Evolutionary conservation across 2,888 invertebrate species (phyloP).

Genomic region (Drosophila eohydei): DNA sequence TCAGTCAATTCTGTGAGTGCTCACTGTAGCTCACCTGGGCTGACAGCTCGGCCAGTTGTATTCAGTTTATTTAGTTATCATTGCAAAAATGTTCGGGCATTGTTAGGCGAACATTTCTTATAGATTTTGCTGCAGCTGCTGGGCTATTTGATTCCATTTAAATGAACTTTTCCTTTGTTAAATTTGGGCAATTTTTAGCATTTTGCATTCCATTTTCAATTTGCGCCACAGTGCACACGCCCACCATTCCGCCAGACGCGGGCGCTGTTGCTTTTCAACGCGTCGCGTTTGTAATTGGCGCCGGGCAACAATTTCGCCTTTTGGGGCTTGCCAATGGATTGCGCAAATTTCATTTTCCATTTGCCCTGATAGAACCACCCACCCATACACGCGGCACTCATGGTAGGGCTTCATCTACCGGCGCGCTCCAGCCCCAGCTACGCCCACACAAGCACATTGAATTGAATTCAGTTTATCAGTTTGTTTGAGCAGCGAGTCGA

Average conservation of each 20-base stretch:
- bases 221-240: slow-evolving; percentile 20
- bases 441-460: slow-evolving; percentile 38
- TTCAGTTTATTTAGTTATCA: slow-evolving; percentile 74
- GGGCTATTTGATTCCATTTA: slow-evolving; percentile 4
- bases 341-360: slow-evolving; percentile 57
- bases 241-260: slow-evolving; percentile 8
- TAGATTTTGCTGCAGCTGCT: background rate
- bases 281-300: slow-evolving; percentile 53
- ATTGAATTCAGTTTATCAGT: slow-evolving; percentile 64
- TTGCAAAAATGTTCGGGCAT: slow-evolving; percentile 66
- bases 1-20: slow-evolving; percentile 23
- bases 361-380: slow-evolving; percentile 3
- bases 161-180: slow-evolving; percentile 15
- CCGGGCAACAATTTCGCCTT: slow-evolving; percentile 49
- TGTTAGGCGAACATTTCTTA: slow-evolving; percentile 43
- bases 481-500: slow-evolving; percentile 62
- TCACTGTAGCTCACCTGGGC: slow-evolving; percentile 4
- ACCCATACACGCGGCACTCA: background rate
- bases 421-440: background rate
- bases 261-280: slow-evolving; percentile 20
- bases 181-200: slow-evolving; percentile 38
- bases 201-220: slow-evolving; percentile 65
- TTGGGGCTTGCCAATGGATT: slow-evolving; percentile 38
- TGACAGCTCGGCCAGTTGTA: slow-evolving; percentile 18
- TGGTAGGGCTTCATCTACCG: background rate